A percentile compares a stretch with the other conserved stretches of the same genome.
Conservation (phyloP, 2,113 vertebrate genomes). For the Seriola aureovittata region DNA sequence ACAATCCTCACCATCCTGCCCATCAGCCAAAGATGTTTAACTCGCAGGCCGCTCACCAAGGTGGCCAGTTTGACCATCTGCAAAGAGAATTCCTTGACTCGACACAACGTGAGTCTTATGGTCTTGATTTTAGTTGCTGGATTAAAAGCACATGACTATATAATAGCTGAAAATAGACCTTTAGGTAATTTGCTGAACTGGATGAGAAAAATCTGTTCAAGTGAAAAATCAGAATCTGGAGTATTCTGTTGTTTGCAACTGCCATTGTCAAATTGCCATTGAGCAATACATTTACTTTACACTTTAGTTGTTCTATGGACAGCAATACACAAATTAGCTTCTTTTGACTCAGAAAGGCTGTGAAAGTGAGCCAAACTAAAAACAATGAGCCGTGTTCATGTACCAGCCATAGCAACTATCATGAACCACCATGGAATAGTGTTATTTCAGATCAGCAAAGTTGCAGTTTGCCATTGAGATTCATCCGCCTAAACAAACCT, state of each 20-base stretch:
- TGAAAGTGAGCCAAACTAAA: too few species aligned
- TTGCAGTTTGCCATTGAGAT: neutral
- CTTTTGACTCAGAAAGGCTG: neutral
- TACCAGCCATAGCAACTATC: neutral
- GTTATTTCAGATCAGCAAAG: neutral
- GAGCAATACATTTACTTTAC: neutral
- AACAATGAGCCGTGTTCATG: neutral
- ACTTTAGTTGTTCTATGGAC: too few species aligned
- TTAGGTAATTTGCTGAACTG: neutral
- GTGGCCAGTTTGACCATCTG: constrained; percentile 87
- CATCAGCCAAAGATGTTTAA: constrained; percentile 79
- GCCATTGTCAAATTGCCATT: neutral
- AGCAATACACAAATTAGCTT: neutral
- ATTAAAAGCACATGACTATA: neutral
- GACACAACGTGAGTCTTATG: constrained; percentile 86
- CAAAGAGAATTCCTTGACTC: constrained; percentile 90
- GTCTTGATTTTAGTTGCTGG: neutral
- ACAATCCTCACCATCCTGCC: constrained; percentile 88
- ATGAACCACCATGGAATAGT: neutral
- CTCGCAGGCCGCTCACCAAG: constrained; percentile 73
- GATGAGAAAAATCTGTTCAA: neutral
- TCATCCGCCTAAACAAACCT: neutral
- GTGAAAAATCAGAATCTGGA: neutral
- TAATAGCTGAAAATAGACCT: neutral
- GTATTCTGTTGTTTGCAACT: neutral